A percentile compares a stretch with the other conserved stretches of the same genome.
Evolutionary conservation across 2,797 vertebrate species (phyloP).

Genomic region (Parauchenoglanis ngamensis): DNA sequence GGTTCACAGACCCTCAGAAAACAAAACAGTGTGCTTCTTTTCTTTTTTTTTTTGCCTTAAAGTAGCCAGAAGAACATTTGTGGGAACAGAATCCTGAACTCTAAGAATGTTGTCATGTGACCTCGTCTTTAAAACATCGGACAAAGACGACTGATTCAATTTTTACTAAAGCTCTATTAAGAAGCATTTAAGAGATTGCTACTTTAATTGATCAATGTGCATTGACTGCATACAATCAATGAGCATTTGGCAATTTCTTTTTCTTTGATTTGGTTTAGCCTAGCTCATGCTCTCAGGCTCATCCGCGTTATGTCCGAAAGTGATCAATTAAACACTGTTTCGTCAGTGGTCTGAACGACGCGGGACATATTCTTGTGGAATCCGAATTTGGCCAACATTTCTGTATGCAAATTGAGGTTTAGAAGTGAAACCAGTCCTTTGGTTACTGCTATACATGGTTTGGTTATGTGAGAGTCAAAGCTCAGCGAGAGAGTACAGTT

Average conservation of each 20-base stretch:
- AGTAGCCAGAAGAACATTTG: not conserved
- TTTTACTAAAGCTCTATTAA: not conserved
- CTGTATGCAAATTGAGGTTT: not conserved
- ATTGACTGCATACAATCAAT: not conserved
- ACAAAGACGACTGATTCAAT: not conserved
- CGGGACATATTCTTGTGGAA: not conserved
- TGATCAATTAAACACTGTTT: not conserved
- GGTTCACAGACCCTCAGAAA: not conserved
- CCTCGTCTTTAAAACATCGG: not conserved
- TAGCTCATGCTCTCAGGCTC: not conserved
- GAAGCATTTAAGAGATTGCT: not conserved
- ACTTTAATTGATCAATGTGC: not conserved
- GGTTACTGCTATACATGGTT: not conserved
- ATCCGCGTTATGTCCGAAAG: not conserved
- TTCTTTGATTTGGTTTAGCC: not conserved
- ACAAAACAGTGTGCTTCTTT: not conserved
- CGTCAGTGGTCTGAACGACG: not conserved
- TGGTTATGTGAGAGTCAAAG: not conserved
- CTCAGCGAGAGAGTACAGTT: not conserved
- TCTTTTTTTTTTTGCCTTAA: not conserved
- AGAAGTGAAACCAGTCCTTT: not conserved
- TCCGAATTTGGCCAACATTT: not conserved
- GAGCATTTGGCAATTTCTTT: not conserved
- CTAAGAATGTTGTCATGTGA: not conserved
- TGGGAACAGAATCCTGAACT: slow-evolving; percentile 1